phyloP scores from a whole-genome alignment of 2,888 invertebrate genomes.

The Melipona bicolor region DNA sequence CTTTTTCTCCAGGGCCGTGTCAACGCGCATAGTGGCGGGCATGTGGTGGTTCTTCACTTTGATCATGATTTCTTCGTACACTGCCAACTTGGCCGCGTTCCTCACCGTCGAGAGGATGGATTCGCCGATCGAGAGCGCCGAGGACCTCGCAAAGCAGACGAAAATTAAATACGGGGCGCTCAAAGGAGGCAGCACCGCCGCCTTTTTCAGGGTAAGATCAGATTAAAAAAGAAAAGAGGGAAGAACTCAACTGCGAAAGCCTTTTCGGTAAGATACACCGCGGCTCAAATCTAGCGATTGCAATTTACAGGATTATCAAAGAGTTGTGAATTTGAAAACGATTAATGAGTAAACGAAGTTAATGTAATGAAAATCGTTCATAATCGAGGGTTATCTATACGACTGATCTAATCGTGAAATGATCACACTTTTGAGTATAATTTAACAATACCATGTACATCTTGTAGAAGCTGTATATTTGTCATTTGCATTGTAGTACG shows the following conservation, averaged over 20 bases:
- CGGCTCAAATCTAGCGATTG: not conserved
- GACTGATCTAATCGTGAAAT: too few relatives aligned
- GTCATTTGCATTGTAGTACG: too few relatives aligned
- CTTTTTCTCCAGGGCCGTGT: constrained; percentile 89
- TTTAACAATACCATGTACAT: too few relatives aligned
- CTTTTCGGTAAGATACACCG: not conserved
- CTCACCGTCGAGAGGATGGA: constrained; percentile 95
- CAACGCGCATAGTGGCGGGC: constrained; percentile 94
- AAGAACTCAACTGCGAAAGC: not conserved
- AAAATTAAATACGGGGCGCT: constrained; percentile 98
- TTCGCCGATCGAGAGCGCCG: constrained; percentile 94
- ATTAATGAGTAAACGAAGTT: too few relatives aligned
- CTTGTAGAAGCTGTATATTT: too few relatives aligned
- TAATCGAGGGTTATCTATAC: too few relatives aligned
- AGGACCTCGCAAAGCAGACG: constrained; percentile 96
- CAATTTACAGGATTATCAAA: too few relatives aligned
- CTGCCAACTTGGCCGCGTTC: constrained; percentile 97
- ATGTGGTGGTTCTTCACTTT: constrained; percentile 98
- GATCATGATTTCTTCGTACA: constrained; percentile 96
- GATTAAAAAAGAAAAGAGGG: constrained; percentile 4
- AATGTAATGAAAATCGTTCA: too few relatives aligned
- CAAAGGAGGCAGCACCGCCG: constrained; percentile 94
- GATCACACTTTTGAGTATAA: too few relatives aligned
- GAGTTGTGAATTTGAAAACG: too few relatives aligned
- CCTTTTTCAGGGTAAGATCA: constrained; percentile 92